Base-by-base conservation (phyloP, 2,888 invertebrate genomes). In the Drosophila quasianomalipes region DNA sequence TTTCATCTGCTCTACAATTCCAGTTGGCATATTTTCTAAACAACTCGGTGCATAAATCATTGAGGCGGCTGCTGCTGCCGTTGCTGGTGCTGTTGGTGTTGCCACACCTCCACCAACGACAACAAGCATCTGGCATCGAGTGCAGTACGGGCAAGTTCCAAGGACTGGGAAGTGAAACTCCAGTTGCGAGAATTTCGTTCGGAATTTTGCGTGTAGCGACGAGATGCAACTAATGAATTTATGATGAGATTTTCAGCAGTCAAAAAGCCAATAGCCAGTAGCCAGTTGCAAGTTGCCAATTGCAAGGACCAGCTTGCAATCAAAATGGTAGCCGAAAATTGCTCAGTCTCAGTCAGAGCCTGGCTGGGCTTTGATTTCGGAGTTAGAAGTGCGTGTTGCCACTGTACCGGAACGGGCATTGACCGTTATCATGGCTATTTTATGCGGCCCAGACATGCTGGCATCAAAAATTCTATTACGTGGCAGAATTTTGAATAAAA, bases 381-480 rank as follows among this genome's bases (percentile, higher is more conserved):
- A 71, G 61, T 65, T 67, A 60, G 72, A 71, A 74, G 76, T 75
- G 77, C 72, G 69, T 77, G 60, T 35, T 52, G 64, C 39, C 41
- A 58, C 53, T 26, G 35, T n/a, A 35, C 62, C 66, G 67, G 57
- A 57, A 55, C 71, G 81, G 78, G 61, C 84, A 84, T 82, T 85
- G 89, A 89, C 89, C 89, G 87, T 86, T 87, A 87, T 89, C 87
- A 75, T 82, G 89, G 87, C 89, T 86, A 86, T 87, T 89, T 89
- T 89, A 88, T 85, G 89, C 80, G 68, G 59, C 73, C 79, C 88
- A 89, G 88, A 89, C 88, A 88, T 80, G 84, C 81, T 82, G 88
- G 88, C 88, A 89, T 89, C 89, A 89, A 89, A 89, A 89, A 89
- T 89, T 89, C 88, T 89, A 89, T 89, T 89, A 89, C 89, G 81